Conservation (phyloP, 2,113 vertebrate species). For the Takifugu bimaculatus region DNA sequence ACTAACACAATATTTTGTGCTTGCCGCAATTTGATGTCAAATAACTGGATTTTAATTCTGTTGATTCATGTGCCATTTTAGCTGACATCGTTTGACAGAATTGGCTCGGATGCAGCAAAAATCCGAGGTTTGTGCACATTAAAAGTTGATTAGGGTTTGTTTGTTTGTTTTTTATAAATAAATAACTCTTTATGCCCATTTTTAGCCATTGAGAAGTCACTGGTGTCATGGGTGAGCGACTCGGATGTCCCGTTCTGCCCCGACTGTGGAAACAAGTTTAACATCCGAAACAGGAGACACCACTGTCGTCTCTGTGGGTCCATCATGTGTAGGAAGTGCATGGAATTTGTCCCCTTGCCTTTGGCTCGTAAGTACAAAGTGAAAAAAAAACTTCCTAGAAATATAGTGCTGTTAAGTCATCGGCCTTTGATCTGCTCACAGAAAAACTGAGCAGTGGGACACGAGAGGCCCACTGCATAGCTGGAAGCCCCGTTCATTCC, state of each 20-base stretch:
- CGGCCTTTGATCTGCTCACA: conserved; percentile 38
- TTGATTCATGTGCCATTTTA: conserved; percentile 51
- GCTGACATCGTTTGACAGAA: conserved; percentile 94
- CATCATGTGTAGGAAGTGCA: conserved; percentile 95
- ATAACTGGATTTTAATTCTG: conserved; percentile 1
- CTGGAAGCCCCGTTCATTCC: conserved; percentile 77
- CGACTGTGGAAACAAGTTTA: conserved; percentile 93
- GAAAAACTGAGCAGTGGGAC: conserved; percentile 90
- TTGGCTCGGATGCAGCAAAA: conserved; percentile 85
- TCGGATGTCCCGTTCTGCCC: conserved; percentile 97
- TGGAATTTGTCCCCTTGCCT: conserved; percentile 85
- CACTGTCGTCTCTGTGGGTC: conserved; percentile 97
- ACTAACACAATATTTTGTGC: background rate
- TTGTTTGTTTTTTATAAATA: background rate
- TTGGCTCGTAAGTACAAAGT: conserved; percentile 81
- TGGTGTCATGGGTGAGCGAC: conserved; percentile 95
- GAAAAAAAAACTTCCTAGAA: background rate
- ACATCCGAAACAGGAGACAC: conserved; percentile 89
- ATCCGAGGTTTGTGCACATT: conserved; percentile 83
- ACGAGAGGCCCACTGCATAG: conserved; percentile 80
- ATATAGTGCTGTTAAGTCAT: background rate
- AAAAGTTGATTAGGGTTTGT: background rate
- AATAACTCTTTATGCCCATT: conserved; percentile 1
- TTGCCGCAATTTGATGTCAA: background rate
- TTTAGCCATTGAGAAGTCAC: conserved; percentile 89